Evolutionary conservation across 1,140 invertebrate species (phyloP), one percentile per base, ranked within the genome.

Genomic region (Hypsibius dujardini): DNA sequence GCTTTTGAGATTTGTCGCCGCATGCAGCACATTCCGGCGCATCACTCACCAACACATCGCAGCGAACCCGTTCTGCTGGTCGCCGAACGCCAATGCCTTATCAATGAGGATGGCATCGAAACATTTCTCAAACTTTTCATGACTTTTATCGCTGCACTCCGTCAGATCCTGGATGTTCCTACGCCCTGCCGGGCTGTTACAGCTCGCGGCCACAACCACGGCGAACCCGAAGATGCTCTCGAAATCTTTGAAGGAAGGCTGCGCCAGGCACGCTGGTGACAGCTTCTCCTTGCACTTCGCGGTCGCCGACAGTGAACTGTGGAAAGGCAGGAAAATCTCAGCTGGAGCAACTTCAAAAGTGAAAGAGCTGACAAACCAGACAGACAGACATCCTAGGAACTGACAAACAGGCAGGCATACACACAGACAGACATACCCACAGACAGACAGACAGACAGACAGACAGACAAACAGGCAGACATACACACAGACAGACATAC

Each of bases 121-220:
- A 67, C 62, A 67, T 12, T 12, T 15, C 42, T 67, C 62, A 67
- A 67, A 67, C 3, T 3, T 42, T 67, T 67, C 12, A 3, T 3
- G 62, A 67, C 7, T 67, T 42, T 67, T 67, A 42, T 67, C 42
- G 42, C 45, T 67, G 62, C 62, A 67, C 45, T 67, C 62, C 7
- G 62, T 67, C 42, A 67, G 42, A 42, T 67, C 62, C 42, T 15
- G 42, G 12, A 67, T 15, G 62, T 67, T 67, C 62, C 42, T 12
- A 7, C 62, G 12, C 0, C 62, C 62, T 15, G 12, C 42, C 12
- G 42, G 12, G 42, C 62, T 67, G 12, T 3, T 45, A 67, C 62
- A 67, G 7, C 12, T 42, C 12, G 3, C 3, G 62, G 62, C 7
- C 12, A 67, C 7, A 12, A 7, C 45, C 12, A 15, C 42, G 3